phyloP scores from a whole-genome alignment of 1,140 invertebrate genomes.

The Chironomus striatipennis region DNA sequence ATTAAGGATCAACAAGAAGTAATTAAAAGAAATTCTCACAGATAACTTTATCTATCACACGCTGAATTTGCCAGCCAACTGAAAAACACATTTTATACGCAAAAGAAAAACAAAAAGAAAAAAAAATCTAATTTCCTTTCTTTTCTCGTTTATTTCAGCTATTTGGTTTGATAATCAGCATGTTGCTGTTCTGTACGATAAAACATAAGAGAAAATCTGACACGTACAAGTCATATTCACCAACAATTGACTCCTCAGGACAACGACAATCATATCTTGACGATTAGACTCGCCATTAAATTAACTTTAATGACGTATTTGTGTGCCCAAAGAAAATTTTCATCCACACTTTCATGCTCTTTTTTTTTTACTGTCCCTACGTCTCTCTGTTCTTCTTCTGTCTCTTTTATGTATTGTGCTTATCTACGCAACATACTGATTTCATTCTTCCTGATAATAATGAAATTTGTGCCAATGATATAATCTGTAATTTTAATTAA shows the following conservation, averaged over 20 bases:
- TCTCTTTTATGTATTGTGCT: neutral
- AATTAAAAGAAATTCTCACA: neutral
- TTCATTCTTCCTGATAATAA: conserved; percentile 8
- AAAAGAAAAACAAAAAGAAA: too few species aligned
- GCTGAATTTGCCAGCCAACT: too few species aligned
- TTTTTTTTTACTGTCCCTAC: too few species aligned
- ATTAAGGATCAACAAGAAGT: neutral
- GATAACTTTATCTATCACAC: too few species aligned
- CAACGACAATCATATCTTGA: conserved; percentile 30
- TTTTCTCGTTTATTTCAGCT: conserved; percentile 44
- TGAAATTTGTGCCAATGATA: conserved; percentile 13
- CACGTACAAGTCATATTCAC: conserved; percentile 58
- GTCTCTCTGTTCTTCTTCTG: conserved; percentile 27
- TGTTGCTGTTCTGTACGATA: conserved; percentile 67
- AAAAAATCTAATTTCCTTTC: conserved; percentile 25
- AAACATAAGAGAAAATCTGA: conserved; percentile 59
- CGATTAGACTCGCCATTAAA: conserved; percentile 15
- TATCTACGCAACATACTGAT: neutral
- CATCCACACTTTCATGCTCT: conserved; percentile 23
- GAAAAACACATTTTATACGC: too few species aligned
- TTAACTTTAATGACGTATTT: conserved; percentile 16
- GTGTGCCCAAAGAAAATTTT: neutral
- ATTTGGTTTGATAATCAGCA: conserved; percentile 64
- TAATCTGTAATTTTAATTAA: conserved; percentile 9
- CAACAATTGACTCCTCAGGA: conserved; percentile 43